These are phyloP conservation scores for Melanostoma mellinum DNA, from an alignment of 2,888 invertebrate species.

Conservation along the genomic window DNA sequence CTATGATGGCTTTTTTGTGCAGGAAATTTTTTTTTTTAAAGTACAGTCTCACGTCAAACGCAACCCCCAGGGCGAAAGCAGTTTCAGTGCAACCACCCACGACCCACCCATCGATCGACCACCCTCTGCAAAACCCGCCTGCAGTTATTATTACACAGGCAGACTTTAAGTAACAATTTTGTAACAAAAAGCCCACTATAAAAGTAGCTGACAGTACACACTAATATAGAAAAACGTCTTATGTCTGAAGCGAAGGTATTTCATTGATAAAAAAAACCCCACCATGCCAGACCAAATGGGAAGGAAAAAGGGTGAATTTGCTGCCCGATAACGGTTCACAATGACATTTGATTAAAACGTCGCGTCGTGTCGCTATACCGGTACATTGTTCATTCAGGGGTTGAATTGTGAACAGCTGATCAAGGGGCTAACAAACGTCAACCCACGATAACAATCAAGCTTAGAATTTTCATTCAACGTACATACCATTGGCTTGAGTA, in stretches of 20 bases:
- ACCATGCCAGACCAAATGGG: neutral
- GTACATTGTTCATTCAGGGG: conserved; percentile 32
- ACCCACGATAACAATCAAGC: conserved; percentile 42
- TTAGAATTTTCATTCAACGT: neutral
- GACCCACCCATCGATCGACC: neutral
- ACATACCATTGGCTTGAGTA: neutral
- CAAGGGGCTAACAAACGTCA: conserved; percentile 30
- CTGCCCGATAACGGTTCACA: conserved; percentile 47
- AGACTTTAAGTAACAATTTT: conserved; percentile 42
- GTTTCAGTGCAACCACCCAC: conserved; percentile 29
- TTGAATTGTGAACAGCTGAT: conserved; percentile 62
- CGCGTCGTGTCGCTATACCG: neutral
- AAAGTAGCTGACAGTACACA: conserved; percentile 48
- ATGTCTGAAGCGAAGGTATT: conserved; percentile 20
- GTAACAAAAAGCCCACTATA: conserved; percentile 52
- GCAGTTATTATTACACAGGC: conserved; percentile 3
- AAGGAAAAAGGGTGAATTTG: conserved; percentile 47
- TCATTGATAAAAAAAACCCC: conserved; percentile 42
- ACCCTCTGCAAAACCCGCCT: conserved; percentile 17
- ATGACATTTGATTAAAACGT: conserved; percentile 60
- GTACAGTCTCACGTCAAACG: conserved; percentile 14
- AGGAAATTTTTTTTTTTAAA: conserved; percentile 1
- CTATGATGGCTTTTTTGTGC: neutral
- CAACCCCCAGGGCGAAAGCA: conserved; percentile 5
- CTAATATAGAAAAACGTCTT: conserved; percentile 48